phyloP scores from a whole-genome alignment of 2,113 vertebrate species.

The Tychaedon coryphoeus region DNA sequence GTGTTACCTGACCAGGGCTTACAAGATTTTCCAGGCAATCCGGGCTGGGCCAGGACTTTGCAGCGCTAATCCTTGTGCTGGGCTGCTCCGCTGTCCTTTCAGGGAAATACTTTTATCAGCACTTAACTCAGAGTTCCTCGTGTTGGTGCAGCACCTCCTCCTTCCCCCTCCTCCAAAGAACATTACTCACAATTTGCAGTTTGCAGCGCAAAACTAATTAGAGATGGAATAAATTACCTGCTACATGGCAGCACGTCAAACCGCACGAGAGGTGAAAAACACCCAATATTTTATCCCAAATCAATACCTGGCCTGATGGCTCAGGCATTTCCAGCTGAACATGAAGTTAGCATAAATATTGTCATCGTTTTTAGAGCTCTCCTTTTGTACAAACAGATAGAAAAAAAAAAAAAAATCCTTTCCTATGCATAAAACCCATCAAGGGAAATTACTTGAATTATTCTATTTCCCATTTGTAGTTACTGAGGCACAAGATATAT shows the following conservation, averaged over 20 bases:
- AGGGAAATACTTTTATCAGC: slow-evolving; percentile 27
- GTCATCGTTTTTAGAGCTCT: background rate
- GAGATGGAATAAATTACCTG: slow-evolving; percentile 6
- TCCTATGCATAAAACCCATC: background rate
- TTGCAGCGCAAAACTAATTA: background rate
- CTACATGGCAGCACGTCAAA: background rate
- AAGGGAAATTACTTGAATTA: slow-evolving; percentile 51
- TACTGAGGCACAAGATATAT: slow-evolving; percentile 62
- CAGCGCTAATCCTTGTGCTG: slow-evolving; percentile 18
- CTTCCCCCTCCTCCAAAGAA: background rate
- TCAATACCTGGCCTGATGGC: background rate
- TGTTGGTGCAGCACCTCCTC: background rate
- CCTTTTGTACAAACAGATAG: background rate
- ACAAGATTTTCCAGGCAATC: slow-evolving; percentile 23
- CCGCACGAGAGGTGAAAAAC: background rate
- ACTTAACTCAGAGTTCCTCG: background rate
- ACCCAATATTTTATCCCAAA: background rate
- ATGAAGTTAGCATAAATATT: background rate
- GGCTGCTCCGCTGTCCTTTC: background rate
- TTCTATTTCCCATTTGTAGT: slow-evolving; percentile 54
- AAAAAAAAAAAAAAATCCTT: background rate
- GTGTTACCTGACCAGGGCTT: background rate
- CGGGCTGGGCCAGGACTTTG: background rate
- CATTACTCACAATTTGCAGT: background rate
- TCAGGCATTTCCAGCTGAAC: background rate